Evolutionary conservation across 2,888 invertebrate genomes (phyloP), one percentile per base, ranked within the genome.

Genomic region (Cheilosia pagana): DNA sequence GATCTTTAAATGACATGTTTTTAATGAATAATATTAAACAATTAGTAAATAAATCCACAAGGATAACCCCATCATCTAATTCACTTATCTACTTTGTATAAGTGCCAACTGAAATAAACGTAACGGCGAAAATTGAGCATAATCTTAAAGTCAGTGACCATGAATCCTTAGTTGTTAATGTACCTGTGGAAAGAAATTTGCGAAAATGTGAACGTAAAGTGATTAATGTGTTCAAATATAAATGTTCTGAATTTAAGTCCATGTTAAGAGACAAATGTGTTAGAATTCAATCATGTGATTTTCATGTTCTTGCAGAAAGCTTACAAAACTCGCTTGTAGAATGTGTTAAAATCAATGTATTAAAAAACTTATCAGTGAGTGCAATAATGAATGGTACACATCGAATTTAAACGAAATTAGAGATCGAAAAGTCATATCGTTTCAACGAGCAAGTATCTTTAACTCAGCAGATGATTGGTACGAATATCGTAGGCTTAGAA

Each of bases 11-110:
- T 8, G 50, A 50, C 8, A 8, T 21, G 3, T 50, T 50, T n/a
- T 3, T 50, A 10, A 50, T 19, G 7, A 50, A 50, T 50, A 50
- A 50, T 14, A 50, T 50, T 21, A 50, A 50, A 23, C 50, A 50
- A 50, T 23, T 50, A 21, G 21, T 50, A 21, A 50, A 10, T 50
- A 10, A 50, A 2, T 19, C 0, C 23, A 50, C 50, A 50, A 19
- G 21, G 12, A 50, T 21, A 50, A 50, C 50, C 19, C 5, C 50
- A 21, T 6, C 14, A 16, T n/a, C 43, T 6, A 12, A 14, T 43
- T 12, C 43, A n/a, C n/a, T 43, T n/a, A 12, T 50, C 8, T 10
- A 50, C 14, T 50, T 19, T 50, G 50, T 21, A 6, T 23, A 21
- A 50, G 50, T 45, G n/a, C 16, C 45, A n/a, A 16, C 7, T 14